Evolutionary conservation across 1,140 invertebrate species (phyloP).

Genomic region (Dolichoris vasculosae): DNA sequence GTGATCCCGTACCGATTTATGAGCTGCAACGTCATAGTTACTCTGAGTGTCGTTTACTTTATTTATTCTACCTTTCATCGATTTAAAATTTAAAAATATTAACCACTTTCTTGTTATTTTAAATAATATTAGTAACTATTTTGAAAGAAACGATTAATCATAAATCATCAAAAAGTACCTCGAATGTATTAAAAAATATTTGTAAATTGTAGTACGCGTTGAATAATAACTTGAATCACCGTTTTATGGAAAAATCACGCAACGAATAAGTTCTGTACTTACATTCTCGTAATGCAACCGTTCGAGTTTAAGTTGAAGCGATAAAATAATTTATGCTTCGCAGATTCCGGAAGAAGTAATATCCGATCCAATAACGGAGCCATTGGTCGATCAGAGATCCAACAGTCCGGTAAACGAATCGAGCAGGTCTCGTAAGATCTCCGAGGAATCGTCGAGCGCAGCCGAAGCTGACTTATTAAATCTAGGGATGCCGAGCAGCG

Average conservation of each 20-base stretch:
- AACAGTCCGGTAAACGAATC: neutral
- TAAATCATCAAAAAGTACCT: too few species aligned
- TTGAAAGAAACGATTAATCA: too few species aligned
- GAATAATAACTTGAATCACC: too few species aligned
- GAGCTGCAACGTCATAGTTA: conserved; percentile 34
- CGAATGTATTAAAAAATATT: too few species aligned
- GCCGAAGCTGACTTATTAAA: conserved; percentile 73
- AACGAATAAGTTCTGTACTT: neutral
- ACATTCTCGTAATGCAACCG: too few species aligned
- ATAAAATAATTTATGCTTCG: neutral
- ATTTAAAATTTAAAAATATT: neutral
- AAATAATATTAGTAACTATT: too few species aligned
- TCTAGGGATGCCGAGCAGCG: conserved; percentile 62
- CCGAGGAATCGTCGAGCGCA: neutral
- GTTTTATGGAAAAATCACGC: too few species aligned
- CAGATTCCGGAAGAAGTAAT: conserved; percentile 48
- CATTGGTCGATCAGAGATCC: conserved; percentile 21
- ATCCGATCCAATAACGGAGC: neutral
- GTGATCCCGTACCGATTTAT: neutral
- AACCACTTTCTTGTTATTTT: too few species aligned
- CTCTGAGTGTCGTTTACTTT: neutral
- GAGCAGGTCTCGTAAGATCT: neutral
- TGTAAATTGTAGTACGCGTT: too few species aligned
- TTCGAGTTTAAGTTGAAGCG: neutral
- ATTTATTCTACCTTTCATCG: neutral